phyloP scores from a whole-genome alignment of 2,888 invertebrate genomes.

The Masnerella sp. region DNA sequence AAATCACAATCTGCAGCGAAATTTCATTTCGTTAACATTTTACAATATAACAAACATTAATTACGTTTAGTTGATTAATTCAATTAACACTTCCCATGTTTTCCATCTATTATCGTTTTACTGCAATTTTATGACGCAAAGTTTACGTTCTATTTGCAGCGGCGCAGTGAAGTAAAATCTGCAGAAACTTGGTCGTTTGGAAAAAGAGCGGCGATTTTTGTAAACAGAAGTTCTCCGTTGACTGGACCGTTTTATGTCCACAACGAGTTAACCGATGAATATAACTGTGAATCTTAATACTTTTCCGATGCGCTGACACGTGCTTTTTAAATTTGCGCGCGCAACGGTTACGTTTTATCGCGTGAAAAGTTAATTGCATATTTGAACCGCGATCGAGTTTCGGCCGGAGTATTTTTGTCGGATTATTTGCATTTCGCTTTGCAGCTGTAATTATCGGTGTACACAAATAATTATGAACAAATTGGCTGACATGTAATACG shows the following conservation, averaged over 20 bases:
- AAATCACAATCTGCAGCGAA: too few relatives aligned
- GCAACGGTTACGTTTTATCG: conserved; percentile 15
- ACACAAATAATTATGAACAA: conserved; percentile 17
- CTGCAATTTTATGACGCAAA: too few relatives aligned
- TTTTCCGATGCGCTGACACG: conserved; percentile 16
- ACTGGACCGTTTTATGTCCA: neutral
- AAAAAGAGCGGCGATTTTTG: too few relatives aligned
- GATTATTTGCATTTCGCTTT: conserved; percentile 10
- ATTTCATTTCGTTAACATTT: too few relatives aligned
- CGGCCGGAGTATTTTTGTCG: conserved; percentile 6
- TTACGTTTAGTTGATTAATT: too few relatives aligned
- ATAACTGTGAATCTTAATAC: conserved; percentile 16
- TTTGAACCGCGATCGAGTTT: conserved; percentile 19
- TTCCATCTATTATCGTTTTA: too few relatives aligned
- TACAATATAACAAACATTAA: too few relatives aligned
- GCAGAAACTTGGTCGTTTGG: too few relatives aligned
- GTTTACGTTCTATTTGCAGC: too few relatives aligned
- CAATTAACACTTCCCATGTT: too few relatives aligned
- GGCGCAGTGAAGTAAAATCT: too few relatives aligned
- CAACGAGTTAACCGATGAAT: conserved; percentile 3
- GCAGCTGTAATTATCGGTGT: conserved; percentile 14
- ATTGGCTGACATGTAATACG: conserved; percentile 5
- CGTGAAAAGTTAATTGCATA: conserved; percentile 34
- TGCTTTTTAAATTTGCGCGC: conserved; percentile 9
- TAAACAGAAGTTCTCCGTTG: neutral